A percentile compares a stretch with the other conserved stretches of the same genome.
These are phyloP conservation scores for Julus scanicus DNA, from an alignment of 2,888 invertebrate species.

Conservation along the genomic window DNA sequence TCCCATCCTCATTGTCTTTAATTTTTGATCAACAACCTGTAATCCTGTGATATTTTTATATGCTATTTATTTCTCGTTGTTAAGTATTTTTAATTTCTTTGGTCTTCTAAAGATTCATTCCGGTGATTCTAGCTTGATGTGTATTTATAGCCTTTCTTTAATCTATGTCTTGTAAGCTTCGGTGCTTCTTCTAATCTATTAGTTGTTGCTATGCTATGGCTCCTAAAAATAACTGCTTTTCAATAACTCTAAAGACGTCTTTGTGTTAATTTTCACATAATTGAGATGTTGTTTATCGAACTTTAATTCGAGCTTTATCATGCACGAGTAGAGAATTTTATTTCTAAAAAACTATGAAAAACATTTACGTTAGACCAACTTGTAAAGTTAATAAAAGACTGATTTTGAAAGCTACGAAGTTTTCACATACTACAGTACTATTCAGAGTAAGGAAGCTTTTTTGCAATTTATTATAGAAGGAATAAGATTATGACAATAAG, in stretches of 20 bases:
- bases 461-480: not conserved
- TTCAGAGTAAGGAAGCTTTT: not conserved
- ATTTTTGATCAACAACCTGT: not conserved
- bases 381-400: not conserved
- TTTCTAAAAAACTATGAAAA: not conserved
- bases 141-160: not conserved
- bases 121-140: not conserved
- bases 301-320: not conserved
- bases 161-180: not conserved
- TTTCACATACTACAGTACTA: not conserved
- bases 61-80: not conserved
- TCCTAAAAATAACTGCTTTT: not conserved
- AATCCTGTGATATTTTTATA: not conserved
- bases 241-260: not conserved
- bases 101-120: not conserved
- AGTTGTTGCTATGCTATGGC: conserved; percentile 21
- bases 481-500: too few relatives aligned
- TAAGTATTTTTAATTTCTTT: not conserved
- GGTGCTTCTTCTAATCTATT: not conserved
- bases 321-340: not conserved
- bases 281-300: not conserved
- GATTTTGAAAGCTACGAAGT: not conserved
- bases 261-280: not conserved
- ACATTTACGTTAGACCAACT: not conserved
- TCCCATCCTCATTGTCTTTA: not conserved